Conservation (phyloP, 2,797 vertebrate species). For the Molossus molossus region DNA sequence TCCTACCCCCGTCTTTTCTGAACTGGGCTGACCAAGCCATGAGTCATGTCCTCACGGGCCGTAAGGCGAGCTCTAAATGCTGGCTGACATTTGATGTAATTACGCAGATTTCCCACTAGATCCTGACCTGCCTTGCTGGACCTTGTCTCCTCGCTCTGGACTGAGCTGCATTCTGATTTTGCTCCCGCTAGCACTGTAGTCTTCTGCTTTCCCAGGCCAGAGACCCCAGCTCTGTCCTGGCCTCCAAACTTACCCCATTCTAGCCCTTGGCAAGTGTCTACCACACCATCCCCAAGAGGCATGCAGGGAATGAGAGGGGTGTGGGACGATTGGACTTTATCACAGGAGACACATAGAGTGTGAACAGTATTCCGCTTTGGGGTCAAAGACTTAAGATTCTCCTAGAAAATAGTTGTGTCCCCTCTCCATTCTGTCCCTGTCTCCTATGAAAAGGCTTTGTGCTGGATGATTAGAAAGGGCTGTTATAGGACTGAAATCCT, state of each 20-base stretch:
- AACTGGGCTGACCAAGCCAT: neutral
- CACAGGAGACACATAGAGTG: neutral
- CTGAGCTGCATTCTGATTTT: neutral
- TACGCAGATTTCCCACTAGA: slow-evolving; percentile 9
- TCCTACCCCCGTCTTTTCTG: neutral
- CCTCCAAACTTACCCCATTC: neutral
- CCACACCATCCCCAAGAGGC: neutral
- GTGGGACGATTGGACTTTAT: neutral
- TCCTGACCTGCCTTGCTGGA: neutral
- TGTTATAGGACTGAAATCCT: neutral
- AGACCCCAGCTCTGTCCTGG: neutral
- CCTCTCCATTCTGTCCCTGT: neutral
- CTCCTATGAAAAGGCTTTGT: slow-evolving; percentile 15
- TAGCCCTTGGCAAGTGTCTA: neutral
- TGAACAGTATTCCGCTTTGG: neutral
- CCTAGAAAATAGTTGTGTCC: neutral
- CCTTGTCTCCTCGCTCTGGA: neutral
- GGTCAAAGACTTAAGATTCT: neutral
- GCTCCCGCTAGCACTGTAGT: neutral
- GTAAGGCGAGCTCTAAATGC: neutral
- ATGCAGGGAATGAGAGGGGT: too few species aligned
- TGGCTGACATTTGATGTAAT: neutral
- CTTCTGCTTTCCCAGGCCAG: neutral
- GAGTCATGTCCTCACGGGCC: neutral
- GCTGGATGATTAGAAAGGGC: neutral